Conservation (phyloP, 2,797 vertebrate species). For the Triplophysa bombifrons region DNA sequence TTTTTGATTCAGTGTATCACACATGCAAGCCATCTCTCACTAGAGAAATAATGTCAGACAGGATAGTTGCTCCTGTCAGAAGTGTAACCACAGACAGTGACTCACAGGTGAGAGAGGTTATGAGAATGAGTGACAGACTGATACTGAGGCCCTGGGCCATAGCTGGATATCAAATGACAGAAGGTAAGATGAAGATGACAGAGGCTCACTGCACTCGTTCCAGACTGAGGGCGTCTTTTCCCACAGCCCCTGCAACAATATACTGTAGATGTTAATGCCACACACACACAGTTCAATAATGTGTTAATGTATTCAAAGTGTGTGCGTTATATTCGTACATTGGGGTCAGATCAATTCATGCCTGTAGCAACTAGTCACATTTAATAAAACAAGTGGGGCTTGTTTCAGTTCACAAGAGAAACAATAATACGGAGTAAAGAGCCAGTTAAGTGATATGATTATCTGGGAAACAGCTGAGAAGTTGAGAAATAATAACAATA, state of each 20-base stretch:
- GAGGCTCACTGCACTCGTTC: slow-evolving; percentile 27
- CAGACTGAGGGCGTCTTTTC: background rate
- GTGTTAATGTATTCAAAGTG: slow-evolving; percentile 4
- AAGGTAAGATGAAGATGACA: slow-evolving; percentile 11
- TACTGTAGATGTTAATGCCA: slow-evolving; percentile 13
- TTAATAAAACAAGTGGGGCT: slow-evolving; percentile 50
- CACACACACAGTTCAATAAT: slow-evolving; percentile 4
- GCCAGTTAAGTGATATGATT: background rate
- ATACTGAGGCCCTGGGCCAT: background rate
- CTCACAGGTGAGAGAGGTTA: slow-evolving; percentile 26
- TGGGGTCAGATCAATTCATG: slow-evolving; percentile 31
- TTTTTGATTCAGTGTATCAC: slow-evolving; percentile 1
- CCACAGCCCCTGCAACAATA: slow-evolving; percentile 17
- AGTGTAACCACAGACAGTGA: background rate
- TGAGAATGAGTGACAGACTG: slow-evolving; percentile 17
- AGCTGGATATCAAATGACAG: slow-evolving; percentile 28
- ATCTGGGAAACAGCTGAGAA: background rate
- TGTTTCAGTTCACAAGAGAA: slow-evolving; percentile 30
- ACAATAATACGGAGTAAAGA: slow-evolving; percentile 30
- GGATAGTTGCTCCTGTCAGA: background rate
- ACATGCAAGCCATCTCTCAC: background rate
- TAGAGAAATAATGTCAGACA: background rate
- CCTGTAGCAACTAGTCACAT: slow-evolving; percentile 49
- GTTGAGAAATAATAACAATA: background rate
- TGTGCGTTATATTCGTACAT: slow-evolving; percentile 4